Base-by-base conservation (phyloP, 2,797 vertebrate species). In the Odontamblyopus rebecca region DNA sequence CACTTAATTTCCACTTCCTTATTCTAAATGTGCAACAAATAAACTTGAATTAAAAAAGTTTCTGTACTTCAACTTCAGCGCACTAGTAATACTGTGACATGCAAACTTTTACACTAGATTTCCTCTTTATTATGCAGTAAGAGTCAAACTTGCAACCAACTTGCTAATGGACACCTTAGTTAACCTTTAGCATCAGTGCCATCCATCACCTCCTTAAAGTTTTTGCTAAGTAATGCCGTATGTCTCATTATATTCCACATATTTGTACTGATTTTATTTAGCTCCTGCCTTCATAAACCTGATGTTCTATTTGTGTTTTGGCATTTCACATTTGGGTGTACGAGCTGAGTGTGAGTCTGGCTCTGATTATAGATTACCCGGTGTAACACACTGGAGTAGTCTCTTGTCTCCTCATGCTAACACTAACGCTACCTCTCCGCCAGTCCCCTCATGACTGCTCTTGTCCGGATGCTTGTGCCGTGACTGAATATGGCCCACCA, bases 401-500 rank as follows among this genome's bases (percentile, higher is more conserved):
- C 80, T 85, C 68, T 73, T 79, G 78, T 87, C 82, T 83, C 77
- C 83, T 88, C 69, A 82, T 80, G 85, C 82, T 77, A 32, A 74
- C 72, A 71, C 77, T 44, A 69, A 65, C 61, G 70, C 81, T 9
- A 38, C 35, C 35, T 38, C 35, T 74, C 66, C 57, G 65, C 19
- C 30, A 56, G 64, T 75, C 84, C 83, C 32, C 18, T 35, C 61
- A 73, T 48, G 44, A 15, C 44, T 78, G 32, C 78, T 65, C 70
- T 73, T 63, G 70, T 82, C 75, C 78, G 87, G 80, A 77, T 79
- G 83, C 84, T 88, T 90, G 86, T 89, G 89, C 88, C 73, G 81
- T 91, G 91, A 93, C 91, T 91, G 90, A 87, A 91, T 93, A 81
- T 83, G 70, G 89, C 74, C 77, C 89, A 89, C 91, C 92, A 90